Conservation (phyloP, 2,888 invertebrate species). For the Hydrotaea diabolus region DNA sequence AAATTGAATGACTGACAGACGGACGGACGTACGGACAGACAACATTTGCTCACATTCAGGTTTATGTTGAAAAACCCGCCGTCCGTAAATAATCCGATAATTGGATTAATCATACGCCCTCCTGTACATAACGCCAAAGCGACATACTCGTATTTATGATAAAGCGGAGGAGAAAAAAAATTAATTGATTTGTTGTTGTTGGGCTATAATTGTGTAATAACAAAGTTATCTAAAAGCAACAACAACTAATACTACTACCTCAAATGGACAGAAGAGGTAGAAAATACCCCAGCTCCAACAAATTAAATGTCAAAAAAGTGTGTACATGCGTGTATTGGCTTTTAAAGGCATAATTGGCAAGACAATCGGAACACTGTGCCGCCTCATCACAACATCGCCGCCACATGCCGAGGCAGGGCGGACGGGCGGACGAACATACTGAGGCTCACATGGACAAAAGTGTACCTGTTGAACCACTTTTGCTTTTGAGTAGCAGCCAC, state of each 20-base stretch:
- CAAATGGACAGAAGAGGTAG: neutral
- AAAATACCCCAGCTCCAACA: neutral
- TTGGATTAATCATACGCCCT: constrained; percentile 58
- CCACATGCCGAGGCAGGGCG: neutral
- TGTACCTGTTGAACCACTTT: constrained; percentile 41
- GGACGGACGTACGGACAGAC: no score
- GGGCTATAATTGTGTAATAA: constrained; percentile 48
- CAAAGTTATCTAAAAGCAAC: constrained; percentile 43
- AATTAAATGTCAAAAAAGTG: constrained; percentile 36
- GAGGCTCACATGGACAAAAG: neutral
- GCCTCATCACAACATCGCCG: neutral
- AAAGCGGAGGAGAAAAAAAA: neutral
- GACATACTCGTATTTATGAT: no score
- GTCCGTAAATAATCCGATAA: constrained; percentile 28
- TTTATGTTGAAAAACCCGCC: neutral
- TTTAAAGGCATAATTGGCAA: constrained; percentile 51
- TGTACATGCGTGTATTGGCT: neutral
- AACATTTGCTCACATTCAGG: neutral
- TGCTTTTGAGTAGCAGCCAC: neutral
- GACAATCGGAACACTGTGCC: neutral
- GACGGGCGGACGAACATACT: neutral
- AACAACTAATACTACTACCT: neutral
- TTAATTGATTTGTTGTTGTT: constrained; percentile 24
- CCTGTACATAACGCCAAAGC: neutral
- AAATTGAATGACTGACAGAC: neutral